Evolutionary conservation across 37 sponge, comb jelly and placozoan genomes (phyloP).

Genomic region (Bolinopsis microptera): DNA sequence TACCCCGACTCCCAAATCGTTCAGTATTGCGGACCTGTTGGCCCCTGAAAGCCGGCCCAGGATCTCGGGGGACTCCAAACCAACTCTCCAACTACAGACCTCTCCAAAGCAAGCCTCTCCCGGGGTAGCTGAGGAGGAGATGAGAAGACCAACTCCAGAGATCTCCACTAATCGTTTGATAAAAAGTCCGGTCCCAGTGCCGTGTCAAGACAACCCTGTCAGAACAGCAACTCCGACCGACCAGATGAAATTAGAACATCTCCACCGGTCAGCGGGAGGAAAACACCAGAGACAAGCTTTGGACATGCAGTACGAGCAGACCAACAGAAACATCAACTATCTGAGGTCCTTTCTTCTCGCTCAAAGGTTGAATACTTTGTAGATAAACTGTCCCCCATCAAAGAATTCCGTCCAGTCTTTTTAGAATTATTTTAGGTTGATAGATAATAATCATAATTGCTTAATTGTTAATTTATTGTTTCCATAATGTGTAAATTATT

Average conservation of each 20-base stretch:
- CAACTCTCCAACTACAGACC: constrained; percentile 28
- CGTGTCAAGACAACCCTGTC: too few species aligned
- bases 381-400: neutral
- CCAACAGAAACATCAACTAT: constrained; percentile 40
- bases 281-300: neutral
- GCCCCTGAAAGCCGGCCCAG: neutral
- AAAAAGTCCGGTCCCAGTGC: too few species aligned
- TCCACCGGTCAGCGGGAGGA: too few species aligned
- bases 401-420: neutral
- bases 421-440: neutral
- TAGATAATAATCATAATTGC: neutral
- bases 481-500: neutral
- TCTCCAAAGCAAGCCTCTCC: neutral
- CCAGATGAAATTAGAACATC: too few species aligned
- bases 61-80: neutral
- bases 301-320: constrained; percentile 40
- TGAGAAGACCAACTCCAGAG: too few species aligned
- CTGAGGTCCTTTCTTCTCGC: constrained; percentile 11
- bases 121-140: too few species aligned
- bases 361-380: constrained; percentile 17
- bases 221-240: too few species aligned
- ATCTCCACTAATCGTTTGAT: too few species aligned
- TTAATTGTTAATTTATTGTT: neutral
- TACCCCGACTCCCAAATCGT: neutral
- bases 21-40: constrained; percentile 49